Conservation (phyloP, 30 jellyfish, hydroid and myxozoan genomes). For the Nemopilema nomurai region DNA sequence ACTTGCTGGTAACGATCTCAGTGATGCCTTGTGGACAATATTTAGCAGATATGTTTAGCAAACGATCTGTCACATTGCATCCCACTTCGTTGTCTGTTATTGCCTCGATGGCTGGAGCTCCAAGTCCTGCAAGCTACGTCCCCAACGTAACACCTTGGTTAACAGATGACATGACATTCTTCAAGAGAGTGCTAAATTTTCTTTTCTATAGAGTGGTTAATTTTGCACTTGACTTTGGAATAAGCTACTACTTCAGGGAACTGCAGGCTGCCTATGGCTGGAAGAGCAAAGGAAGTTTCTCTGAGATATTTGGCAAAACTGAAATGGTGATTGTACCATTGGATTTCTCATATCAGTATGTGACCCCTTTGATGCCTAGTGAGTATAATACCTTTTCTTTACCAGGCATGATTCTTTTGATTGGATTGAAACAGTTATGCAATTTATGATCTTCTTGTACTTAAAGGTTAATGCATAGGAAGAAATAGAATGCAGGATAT, state of each 20-base stretch:
- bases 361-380: constrained; percentile 50
- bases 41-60: constrained; percentile 17
- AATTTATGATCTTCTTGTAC: too few relatives aligned
- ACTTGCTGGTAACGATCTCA: constrained; percentile 15
- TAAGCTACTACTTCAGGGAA: not conserved
- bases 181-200: constrained; percentile 9
- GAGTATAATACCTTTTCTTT: not conserved
- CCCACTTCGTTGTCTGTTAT: constrained; percentile 5
- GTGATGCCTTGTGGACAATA: not conserved
- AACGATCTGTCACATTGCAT: constrained; percentile 14
- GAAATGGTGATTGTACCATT: constrained; percentile 12
- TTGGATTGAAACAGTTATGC: too few relatives aligned
- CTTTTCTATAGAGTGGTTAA: not conserved
- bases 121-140: constrained; percentile 55
- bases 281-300: not conserved
- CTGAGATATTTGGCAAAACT: constrained; percentile 14
- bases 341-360: constrained; percentile 45
- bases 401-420: too few relatives aligned
- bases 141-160: constrained; percentile 1
- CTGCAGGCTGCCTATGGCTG: not conserved
- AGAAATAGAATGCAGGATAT: too few relatives aligned
- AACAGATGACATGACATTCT: constrained; percentile 32
- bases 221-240: not conserved
- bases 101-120: constrained; percentile 21
- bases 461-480: too few relatives aligned